Evolutionary conservation across 2,888 invertebrate species (phyloP), one percentile per base, ranked within the genome.

Genomic region (Papilio elwesi): DNA sequence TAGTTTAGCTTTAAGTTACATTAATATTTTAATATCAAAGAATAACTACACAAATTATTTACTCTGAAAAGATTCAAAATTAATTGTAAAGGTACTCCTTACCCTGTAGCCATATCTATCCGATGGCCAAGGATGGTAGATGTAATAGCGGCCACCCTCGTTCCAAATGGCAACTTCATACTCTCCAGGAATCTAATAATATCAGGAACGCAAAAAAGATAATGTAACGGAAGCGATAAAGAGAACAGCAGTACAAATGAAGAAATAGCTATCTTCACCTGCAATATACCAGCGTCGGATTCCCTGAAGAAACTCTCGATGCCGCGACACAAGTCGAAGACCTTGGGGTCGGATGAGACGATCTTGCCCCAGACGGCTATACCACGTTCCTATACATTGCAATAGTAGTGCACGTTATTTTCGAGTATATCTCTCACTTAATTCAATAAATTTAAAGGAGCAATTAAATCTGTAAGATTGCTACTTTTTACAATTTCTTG

Each of bases 111-210:
- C 93, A 64, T 79, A 86, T 53, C 82, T 80, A 59, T 93, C 92
- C 0, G 93, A 90, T 0, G 93, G 93, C 92, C 92, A 93, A 0
- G 96, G 95, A 81, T 96, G 95, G 79, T 95, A 96, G 72, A 95
- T 79, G 77, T 95, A 96, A 70, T 93, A 95, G 63, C 88, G 87
- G 1, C 94, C 94, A 1, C 94, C 94, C 67, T 94, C 93, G 1
- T 90, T 90, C 95, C 95, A 96, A 26, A 96, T 90, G 0, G 95
- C 95, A 0, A 94, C 86, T 79, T 93, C 93, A 9, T 85, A 86
- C 74, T 92, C 93, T 0, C 93, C 93, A 0, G 93, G 93, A 7
- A 93, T 82, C 93, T 93, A 75, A 6, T 59, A 73, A 71, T 38
- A 72, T 36, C n/a, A 48, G 6, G 0, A 43, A 43, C 43, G 43